Conservation (phyloP, 1,140 invertebrate species). For the Ceratosolen solmsi region DNA sequence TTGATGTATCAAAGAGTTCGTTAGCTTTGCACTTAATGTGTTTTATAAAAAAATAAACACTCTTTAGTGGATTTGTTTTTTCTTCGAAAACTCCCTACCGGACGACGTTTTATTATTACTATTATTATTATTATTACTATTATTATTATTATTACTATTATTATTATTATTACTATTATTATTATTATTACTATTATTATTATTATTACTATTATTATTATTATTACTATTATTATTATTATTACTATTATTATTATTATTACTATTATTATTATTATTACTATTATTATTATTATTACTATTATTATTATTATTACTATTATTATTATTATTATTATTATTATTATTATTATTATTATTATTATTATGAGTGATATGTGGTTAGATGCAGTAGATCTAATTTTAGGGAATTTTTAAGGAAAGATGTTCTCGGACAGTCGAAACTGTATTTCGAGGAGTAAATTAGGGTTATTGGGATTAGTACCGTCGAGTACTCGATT, state of each 20-base stretch:
- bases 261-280: no score
- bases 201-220: no score
- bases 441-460: not conserved
- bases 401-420: constrained; percentile 38
- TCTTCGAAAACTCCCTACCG: not conserved
- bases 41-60: constrained; percentile 38
- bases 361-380: not conserved
- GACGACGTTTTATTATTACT: constrained; percentile 46
- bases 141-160: no score
- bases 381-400: constrained; percentile 35
- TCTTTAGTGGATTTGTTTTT: not conserved
- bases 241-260: no score
- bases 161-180: no score
- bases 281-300: no score
- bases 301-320: no score
- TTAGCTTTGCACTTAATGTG: constrained; percentile 23
- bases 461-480: constrained; percentile 36
- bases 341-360: no score
- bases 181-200: no score
- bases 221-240: no score
- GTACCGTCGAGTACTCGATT: not conserved
- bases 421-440: not conserved
- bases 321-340: no score
- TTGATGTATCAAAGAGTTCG: constrained; percentile 28
- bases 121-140: no score